Percentiles rank a stretch among this genome's conserved stretches.
phyloP scores from a whole-genome alignment of 2,113 vertebrate species.

The Cromileptes altivelis region DNA sequence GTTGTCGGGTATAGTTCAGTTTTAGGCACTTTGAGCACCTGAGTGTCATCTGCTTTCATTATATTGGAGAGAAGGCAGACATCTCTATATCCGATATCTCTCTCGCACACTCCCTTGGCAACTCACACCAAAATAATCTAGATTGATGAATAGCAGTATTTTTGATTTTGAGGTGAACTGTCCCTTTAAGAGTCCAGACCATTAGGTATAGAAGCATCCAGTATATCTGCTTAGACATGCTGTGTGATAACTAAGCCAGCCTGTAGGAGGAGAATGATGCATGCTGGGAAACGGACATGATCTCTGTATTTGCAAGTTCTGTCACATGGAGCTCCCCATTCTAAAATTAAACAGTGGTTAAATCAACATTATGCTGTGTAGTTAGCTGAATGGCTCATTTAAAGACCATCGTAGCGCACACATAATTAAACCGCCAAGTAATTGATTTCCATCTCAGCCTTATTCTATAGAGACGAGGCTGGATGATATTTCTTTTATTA shows the following conservation, averaged over 20 bases:
- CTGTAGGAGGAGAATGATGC: slow-evolving; percentile 31
- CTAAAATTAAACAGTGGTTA: slow-evolving; percentile 65
- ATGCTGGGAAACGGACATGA: slow-evolving; percentile 32
- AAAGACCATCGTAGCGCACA: slow-evolving; percentile 50
- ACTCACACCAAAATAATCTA: too few relatives aligned
- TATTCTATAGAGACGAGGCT: slow-evolving; percentile 61
- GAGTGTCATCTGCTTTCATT: too few relatives aligned
- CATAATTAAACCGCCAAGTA: slow-evolving; percentile 71
- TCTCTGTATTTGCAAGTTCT: slow-evolving; percentile 40
- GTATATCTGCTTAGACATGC: slow-evolving; percentile 27
- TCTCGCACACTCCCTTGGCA: too few relatives aligned
- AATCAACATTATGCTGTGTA: slow-evolving; percentile 66
- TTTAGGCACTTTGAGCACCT: too few relatives aligned
- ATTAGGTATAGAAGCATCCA: slow-evolving; percentile 1
- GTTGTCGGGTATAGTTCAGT: too few relatives aligned
- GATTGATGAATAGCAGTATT: too few relatives aligned
- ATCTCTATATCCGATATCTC: too few relatives aligned
- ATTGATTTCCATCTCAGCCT: slow-evolving; percentile 65
- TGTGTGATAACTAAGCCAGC: slow-evolving; percentile 22
- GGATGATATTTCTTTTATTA: slow-evolving; percentile 52
- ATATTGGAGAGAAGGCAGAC: too few relatives aligned
- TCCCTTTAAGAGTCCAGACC: neutral
- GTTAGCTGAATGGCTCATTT: slow-evolving; percentile 62
- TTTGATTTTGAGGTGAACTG: too few relatives aligned
- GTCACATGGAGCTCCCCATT: slow-evolving; percentile 32